phyloP scores from a whole-genome alignment of 1,140 invertebrate genomes.

The Drosophila equinoxialis region DNA sequence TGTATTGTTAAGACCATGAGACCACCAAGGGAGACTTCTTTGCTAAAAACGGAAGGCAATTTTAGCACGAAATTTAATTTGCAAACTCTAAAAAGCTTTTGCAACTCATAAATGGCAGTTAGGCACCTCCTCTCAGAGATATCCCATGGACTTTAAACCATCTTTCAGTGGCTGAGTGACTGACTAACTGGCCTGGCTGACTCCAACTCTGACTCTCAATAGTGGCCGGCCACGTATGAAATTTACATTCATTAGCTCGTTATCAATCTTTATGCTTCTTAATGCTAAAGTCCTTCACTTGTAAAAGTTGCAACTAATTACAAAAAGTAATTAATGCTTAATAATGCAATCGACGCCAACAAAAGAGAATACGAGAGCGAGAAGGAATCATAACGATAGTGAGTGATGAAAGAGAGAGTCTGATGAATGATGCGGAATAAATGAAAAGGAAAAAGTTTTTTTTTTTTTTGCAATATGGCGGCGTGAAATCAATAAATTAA shows the following conservation, averaged over 20 bases:
- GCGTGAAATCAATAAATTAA: constrained; percentile 77
- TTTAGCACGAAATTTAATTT: constrained; percentile 76
- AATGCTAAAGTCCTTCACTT: constrained; percentile 41
- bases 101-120: constrained; percentile 47
- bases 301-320: constrained; percentile 71
- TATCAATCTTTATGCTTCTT: constrained; percentile 76
- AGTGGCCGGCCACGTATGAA: constrained; percentile 51
- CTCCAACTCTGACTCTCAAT: constrained; percentile 18
- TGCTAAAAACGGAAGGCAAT: constrained; percentile 63
- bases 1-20: constrained; percentile 38
- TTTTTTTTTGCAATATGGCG: constrained; percentile 34
- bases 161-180: neutral
- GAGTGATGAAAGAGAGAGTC: neutral
- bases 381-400: constrained; percentile 5
- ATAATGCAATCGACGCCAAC: constrained; percentile 52
- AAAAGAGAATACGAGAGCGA: neutral
- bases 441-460: too few species aligned
- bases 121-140: neutral
- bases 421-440: neutral
- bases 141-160: neutral
- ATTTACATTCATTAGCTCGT: constrained; percentile 81
- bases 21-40: constrained; percentile 42
- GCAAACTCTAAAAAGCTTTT: constrained; percentile 31
- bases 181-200: constrained; percentile 34
- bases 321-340: constrained; percentile 76